phyloP scores from a whole-genome alignment of 2,888 invertebrate genomes.

The Alviniconcha strummeri region DNA sequence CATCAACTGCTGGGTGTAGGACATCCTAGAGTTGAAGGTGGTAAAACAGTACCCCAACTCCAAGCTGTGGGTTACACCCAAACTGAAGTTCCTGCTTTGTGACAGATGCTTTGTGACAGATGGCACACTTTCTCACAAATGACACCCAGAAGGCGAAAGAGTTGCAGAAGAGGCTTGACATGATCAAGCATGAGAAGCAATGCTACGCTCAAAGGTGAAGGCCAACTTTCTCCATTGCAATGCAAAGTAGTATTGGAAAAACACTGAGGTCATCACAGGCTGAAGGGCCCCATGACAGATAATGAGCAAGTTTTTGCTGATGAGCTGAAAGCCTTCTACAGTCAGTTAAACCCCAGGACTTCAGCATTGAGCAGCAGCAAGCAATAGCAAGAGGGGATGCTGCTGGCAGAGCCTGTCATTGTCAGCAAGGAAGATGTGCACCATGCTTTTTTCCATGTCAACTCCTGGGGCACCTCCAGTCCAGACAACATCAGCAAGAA shows the following conservation, averaged over 20 bases:
- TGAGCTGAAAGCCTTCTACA: not conserved
- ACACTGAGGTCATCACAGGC: not conserved
- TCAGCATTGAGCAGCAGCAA: not conserved
- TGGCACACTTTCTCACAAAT: not conserved
- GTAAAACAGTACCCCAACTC: not conserved
- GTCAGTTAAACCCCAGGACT: not conserved
- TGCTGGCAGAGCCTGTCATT: not conserved
- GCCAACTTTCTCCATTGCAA: not conserved
- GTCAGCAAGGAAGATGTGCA: not conserved
- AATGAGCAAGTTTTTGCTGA: not conserved
- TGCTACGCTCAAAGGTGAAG: not conserved
- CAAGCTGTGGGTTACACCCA: not conserved
- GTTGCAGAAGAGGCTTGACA: not conserved
- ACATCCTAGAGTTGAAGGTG: not conserved
- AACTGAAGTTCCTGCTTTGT: not conserved
- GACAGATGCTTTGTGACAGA: too few relatives aligned
- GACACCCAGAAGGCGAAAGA: not conserved
- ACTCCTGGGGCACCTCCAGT: not conserved
- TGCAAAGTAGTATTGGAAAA: not conserved
- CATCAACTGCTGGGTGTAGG: constrained; percentile 6
- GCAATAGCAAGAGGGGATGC: not conserved
- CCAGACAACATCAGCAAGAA: not conserved
- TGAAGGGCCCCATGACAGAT: not conserved
- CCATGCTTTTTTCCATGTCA: not conserved
- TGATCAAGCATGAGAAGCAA: not conserved